phyloP scores from a whole-genome alignment of 2,797 vertebrate genomes.

The Eulemur coronatus region DNA sequence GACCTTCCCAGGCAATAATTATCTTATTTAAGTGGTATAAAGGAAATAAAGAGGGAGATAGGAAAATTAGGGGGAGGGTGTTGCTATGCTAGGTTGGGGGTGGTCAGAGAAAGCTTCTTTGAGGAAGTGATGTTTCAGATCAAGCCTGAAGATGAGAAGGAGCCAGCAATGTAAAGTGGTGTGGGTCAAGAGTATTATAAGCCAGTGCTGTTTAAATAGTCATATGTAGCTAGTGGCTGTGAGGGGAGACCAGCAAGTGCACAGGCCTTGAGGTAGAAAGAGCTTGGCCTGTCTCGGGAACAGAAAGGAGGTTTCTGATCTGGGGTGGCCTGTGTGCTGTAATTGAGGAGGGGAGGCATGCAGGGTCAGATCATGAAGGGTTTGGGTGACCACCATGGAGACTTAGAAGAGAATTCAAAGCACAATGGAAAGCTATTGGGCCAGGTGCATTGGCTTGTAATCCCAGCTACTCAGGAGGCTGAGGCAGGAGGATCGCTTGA shows the following conservation, averaged over 20 bases:
- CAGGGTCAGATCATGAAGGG: background rate
- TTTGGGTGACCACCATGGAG: background rate
- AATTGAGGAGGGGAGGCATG: background rate
- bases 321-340: background rate
- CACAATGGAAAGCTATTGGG: background rate
- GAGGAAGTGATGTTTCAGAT: background rate
- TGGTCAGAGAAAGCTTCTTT: background rate
- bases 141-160: background rate
- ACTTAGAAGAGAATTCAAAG: background rate
- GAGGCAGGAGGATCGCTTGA: too few relatives aligned
- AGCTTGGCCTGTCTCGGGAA: background rate
- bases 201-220: background rate
- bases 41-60: background rate
- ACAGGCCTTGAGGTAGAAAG: background rate
- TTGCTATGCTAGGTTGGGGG: background rate
- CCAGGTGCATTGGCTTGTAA: too few relatives aligned
- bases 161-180: background rate
- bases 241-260: background rate
- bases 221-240: background rate
- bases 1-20: background rate
- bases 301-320: background rate
- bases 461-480: too few relatives aligned
- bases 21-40: background rate
- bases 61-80: background rate
- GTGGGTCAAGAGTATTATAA: background rate